Evolutionary conservation across 2,113 vertebrate genomes (phyloP), one percentile per base, ranked within the genome.

Genomic region (Isurus oxyrinchus): DNA sequence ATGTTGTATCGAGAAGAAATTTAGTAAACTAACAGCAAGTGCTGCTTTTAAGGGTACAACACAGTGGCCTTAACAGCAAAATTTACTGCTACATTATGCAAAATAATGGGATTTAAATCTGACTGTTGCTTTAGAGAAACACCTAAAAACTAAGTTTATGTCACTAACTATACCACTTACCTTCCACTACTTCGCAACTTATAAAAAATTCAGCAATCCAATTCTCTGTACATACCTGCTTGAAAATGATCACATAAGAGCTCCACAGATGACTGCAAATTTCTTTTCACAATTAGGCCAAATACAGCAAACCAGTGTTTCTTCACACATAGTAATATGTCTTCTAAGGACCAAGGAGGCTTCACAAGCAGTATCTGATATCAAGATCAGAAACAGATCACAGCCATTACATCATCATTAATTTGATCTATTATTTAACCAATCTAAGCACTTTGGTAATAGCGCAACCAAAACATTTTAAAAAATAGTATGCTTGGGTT

Each of bases 241-340:
- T 86, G 97, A 27, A 99, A 97, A 97, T 97, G 98, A 66, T 97
- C 61, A 44, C 97, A 97, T 44, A 99, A 98, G 96, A 96, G 98
- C 95, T 98, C 97, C 97, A 99, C 94, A 1, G 97, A 98, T 96
- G 98, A 96, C 96, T 97, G 97, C 23, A 98, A 97, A 35, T 67
- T 97, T 66, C 98, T 98, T 94, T 98, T 97, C 97, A 98, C 97
- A 88, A 99, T 44, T 19, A 97, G 97, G 96, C 99, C 99, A 97
- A 99, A 99, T 25, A 99, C 99, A 97, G 99, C 99, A 95, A 99
- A 94, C 99, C 99, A 99, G 97, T 99, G 99, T 96, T 99, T 99
- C 97, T 97, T 98, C 2, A 99, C 98, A 97, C 99, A 99, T 59
- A 97, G 97, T 93, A 99, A 97, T 96, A 99, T 96, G 90, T 98